Conservation (phyloP, 2,113 vertebrate species). For the Symphodus melops region DNA sequence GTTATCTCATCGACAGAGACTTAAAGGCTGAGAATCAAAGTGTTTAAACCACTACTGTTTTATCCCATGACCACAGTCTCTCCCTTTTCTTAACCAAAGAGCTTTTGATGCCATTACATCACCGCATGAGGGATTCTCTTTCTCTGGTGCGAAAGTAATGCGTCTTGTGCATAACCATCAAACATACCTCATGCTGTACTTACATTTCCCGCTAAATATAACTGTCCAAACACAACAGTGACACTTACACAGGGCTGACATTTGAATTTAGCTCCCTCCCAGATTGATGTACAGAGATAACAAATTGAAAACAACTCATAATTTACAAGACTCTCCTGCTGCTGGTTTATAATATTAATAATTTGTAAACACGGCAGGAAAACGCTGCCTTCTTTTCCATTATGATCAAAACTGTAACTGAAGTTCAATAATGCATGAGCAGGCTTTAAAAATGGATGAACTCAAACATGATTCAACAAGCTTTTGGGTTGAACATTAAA, state of each 20-base stretch:
- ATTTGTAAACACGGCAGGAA: background rate
- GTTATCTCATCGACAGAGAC: background rate
- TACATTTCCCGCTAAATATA: background rate
- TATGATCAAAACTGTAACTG: background rate
- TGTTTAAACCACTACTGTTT: background rate
- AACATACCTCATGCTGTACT: background rate
- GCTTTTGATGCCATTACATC: constrained; percentile 1
- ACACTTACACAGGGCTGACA: background rate
- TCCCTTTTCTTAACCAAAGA: background rate
- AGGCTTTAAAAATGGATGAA: background rate
- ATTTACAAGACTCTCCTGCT: background rate
- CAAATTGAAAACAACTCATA: background rate
- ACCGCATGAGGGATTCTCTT: background rate
- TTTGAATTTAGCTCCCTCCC: background rate
- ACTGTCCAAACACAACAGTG: background rate
- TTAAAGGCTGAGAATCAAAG: background rate
- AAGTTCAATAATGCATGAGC: constrained; percentile 1
- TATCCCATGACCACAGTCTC: background rate
- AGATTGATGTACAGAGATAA: background rate
- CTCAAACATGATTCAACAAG: background rate
- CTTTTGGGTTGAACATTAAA: background rate
- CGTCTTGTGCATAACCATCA: background rate
- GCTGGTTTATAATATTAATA: background rate
- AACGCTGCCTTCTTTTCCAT: background rate
- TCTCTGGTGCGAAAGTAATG: background rate